phyloP scores from a whole-genome alignment of 2,113 vertebrate genomes.

The Oncorhynchus gorbuscha region DNA sequence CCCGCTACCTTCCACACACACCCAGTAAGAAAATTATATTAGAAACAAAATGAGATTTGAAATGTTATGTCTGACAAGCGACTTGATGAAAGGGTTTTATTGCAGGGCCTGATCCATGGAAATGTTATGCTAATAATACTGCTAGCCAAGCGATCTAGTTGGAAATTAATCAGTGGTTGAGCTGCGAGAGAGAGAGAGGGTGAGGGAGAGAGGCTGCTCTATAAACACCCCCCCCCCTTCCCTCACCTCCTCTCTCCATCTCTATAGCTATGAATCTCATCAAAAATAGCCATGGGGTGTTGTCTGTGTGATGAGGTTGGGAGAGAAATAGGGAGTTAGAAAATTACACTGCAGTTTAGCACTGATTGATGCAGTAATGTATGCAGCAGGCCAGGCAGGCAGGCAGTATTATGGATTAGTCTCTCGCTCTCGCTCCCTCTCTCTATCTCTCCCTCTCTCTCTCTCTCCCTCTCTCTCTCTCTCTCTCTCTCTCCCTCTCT shows the following conservation, averaged over 20 bases:
- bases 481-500: too few relatives aligned
- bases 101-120: conserved; percentile 77
- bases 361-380: conserved; percentile 77
- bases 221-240: conserved; percentile 56
- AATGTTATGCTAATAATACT: conserved; percentile 81
- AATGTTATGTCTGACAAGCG: conserved; percentile 82
- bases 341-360: conserved; percentile 79
- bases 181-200: conserved; percentile 27
- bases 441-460: too few relatives aligned
- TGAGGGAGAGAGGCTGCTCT: conserved; percentile 31
- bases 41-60: conserved; percentile 84
- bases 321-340: conserved; percentile 76
- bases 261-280: conserved; percentile 74
- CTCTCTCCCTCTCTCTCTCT: too few relatives aligned
- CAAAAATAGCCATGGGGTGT: conserved; percentile 81
- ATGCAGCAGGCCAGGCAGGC: conserved; percentile 67
- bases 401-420: conserved; percentile 64
- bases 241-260: conserved; percentile 36
- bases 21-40: conserved; percentile 76
- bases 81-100: conserved; percentile 80
- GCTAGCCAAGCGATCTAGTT: conserved; percentile 75
- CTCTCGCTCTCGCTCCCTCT: not conserved
- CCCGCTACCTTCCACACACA: conserved; percentile 28
- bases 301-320: conserved; percentile 77
- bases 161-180: conserved; percentile 78